Evolutionary conservation across 2,888 invertebrate genomes (phyloP), one percentile per base, ranked within the genome.

Genomic region (Drosophila lacicola): DNA sequence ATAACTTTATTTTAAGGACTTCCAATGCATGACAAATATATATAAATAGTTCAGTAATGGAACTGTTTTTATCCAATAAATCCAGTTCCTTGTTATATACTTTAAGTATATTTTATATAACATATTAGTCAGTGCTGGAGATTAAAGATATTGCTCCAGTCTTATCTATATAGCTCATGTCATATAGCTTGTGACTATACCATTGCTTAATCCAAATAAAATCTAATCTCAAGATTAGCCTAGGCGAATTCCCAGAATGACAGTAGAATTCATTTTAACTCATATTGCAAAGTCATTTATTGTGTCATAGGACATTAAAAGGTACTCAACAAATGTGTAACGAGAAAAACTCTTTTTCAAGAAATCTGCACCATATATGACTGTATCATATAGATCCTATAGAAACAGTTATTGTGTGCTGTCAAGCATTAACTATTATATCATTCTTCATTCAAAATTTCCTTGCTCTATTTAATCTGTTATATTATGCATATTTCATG

Each of bases 211-310:
- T 13, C 8, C 21, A 45, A 36, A 36, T 45, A 13, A 2, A 25
- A 25, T 13, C 21, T 14, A 45, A 36, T 42, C 42, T n/a, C 19
- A n/a, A 54, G 53, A n/a, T 42, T 41, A 54, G 17, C 29, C 39
- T 11, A 29, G 0, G 6, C 11, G 14, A 8, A 39, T 39, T 8
- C 21, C 9, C 14, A 13, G 13, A 11, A 13, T 41, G 51, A 29
- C 29, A 33, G n/a, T 33, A n/a, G 2, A 46, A 17, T 14, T 13
- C 4, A 41, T 13, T 51, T 53, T 33, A 10, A 53, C 17, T 29
- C 13, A 9, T 2, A 10, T 10, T 37, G 21, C 42, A 44, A 3
- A 6, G 11, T 10, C 41, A 19, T 11, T 17, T 17, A 33, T 33
- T 29, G n/a, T 29, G n/a, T 33, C 21, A n/a, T 45, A 14, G 4